Base-by-base conservation (phyloP, 2,113 vertebrate species). In the Laterallus jamaicensis region DNA sequence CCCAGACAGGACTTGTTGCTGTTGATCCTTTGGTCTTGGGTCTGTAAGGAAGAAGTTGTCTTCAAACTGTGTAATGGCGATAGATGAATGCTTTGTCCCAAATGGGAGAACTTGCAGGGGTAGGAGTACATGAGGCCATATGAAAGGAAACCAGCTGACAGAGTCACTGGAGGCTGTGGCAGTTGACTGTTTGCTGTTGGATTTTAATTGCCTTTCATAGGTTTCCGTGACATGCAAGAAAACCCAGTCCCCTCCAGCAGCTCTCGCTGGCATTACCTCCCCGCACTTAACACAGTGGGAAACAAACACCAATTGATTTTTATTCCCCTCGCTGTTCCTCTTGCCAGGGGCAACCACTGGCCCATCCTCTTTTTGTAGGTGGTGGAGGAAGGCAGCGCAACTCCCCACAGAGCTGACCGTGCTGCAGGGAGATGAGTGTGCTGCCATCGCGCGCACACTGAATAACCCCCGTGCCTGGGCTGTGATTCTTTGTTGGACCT, bases 151-250 rank as follows among this genome's bases (percentile, higher is more conserved):
- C 25, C 54, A 88, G n/a, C 74, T 62, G 31, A 93, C 52, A 75
- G 63, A 55, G 60, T 68, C 79, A 78, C 60, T 0, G 1, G 52
- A 79, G 50, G 84, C 47, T 55, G 39, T 42, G 55, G 77, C 4
- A 15, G 70, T 10, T 87, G 88, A 52, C 67, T 76, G 25, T 39
- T 84, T 91, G 39, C 39, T 81, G 22, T 93, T 88, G 47, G 85
- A 75, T 95, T 97, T 97, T 97, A 97, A 96, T 97, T 97, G 88
- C 76, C 31, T 94, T 97, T 91, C 79, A 77, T 68, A 95, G 42
- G 15, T 88, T 92, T 93, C 32, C 58, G 20, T 50, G 68, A 68
- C 7, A 5, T 39, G 25, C 42, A 64, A 44, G 67, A 91, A 92
- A 87, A 78, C 35, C 59, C 59, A 49, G 29, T 73, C 47, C 49